Evolutionary conservation across 2,113 vertebrate genomes (phyloP).

Genomic region (Phyllopteryx taeniolatus): DNA sequence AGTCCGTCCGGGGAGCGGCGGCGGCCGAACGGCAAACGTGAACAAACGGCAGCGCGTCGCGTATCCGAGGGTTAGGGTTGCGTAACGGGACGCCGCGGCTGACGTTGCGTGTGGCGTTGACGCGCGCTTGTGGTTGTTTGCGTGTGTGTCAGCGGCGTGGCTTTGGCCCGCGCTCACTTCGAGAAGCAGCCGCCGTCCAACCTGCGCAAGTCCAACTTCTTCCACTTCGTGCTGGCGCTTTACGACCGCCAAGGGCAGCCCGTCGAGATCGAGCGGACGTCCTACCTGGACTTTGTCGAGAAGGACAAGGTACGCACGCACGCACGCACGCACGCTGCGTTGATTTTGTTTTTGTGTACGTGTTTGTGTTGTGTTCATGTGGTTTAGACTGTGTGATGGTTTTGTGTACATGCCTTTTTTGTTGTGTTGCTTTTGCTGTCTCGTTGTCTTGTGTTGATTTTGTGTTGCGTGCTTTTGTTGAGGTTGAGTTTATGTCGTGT

Average conservation of each 20-base stretch:
- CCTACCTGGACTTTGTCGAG: constrained; percentile 95
- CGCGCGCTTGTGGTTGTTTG: constrained; percentile 5
- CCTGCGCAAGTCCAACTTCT: constrained; percentile 96
- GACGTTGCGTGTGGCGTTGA: background rate
- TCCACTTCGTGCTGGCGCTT: constrained; percentile 95
- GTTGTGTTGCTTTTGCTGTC: no score
- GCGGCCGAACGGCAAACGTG: no score
- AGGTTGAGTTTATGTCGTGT: no score
- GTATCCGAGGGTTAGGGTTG: no score
- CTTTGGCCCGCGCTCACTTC: constrained; percentile 90
- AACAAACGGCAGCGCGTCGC: no score
- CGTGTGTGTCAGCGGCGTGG: constrained; percentile 79
- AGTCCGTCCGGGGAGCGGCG: no score
- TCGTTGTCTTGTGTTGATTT: no score
- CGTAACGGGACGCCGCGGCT: no score
- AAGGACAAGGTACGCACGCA: constrained; percentile 83
- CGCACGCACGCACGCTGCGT: no score
- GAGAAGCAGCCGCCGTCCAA: constrained; percentile 98
- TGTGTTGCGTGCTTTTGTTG: no score
- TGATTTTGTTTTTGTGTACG: background rate
- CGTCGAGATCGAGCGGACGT: constrained; percentile 93
- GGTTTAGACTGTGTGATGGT: no score
- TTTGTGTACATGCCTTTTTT: no score
- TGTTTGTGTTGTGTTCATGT: background rate
- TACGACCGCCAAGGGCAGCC: constrained; percentile 96